Evolutionary conservation across 2,888 invertebrate genomes (phyloP), one percentile per base, ranked within the genome.

Genomic region (Drosophila bunnanda): DNA sequence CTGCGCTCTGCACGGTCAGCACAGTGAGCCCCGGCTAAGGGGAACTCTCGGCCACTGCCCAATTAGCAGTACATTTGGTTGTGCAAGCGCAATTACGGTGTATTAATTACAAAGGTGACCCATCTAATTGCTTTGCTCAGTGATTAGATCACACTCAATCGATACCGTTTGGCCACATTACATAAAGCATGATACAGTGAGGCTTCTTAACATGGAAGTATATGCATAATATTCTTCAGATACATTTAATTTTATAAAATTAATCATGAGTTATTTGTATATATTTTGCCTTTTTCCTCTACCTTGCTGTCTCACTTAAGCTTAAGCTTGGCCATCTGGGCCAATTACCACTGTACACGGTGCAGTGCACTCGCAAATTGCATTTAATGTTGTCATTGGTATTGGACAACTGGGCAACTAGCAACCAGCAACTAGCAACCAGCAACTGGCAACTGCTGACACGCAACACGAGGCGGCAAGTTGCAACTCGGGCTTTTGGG

Each of bases 351-450:
- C 68, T 69, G 58, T 69, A 69, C 50, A 12, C 32, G 50, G 67
- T 38, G 69, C 69, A 50, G 36, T 64, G 64, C 52, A 58, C 52
- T 69, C 41, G 44, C 69, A 69, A 69, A 46, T 53, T 41, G 75
- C 67, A 71, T 77, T 82, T 79, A 68, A 68, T 48, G 70, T 65
- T 82, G 85, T 82, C 81, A 84, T 81, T 81, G 80, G 57, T 43
- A 20, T 28, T 62, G 34, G 36, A 36, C 48, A 55, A 55, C 41
- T 25, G n/a, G 44, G 36, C 22, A 64, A 64, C 22, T 13, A 15
- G 34, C 56, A 36, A 36, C 55, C 12, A 1, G 44, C 57, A 61
- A 61, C 36, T 10, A 6, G 34, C 46, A n/a, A n/a, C n/a, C n/a
- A n/a, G 36, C 22, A 64, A 64, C 22, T 13, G 12, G 34, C 56